Percentiles rank a stretch among this genome's conserved stretches.
phyloP scores from a whole-genome alignment of 1,140 invertebrate genomes.

The Drosophila oshimai region DNA sequence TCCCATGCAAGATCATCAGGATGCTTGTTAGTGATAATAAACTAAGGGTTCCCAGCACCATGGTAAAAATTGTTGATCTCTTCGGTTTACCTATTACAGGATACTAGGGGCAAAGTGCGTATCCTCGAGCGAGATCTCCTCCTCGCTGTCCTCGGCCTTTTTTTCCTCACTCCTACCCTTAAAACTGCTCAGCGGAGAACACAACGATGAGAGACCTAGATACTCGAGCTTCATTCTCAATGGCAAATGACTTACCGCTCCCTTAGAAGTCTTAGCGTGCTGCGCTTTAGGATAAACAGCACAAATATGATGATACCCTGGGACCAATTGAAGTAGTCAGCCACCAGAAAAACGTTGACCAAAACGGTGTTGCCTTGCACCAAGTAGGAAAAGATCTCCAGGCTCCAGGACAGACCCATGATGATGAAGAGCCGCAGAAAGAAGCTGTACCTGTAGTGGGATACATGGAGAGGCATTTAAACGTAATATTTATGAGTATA shows the following conservation, averaged over 20 bases:
- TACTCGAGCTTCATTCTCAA: neutral
- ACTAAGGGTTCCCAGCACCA: constrained; percentile 1
- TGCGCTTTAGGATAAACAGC: constrained; percentile 83
- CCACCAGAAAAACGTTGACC: constrained; percentile 83
- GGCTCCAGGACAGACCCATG: constrained; percentile 89
- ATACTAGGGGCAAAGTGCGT: constrained; percentile 8
- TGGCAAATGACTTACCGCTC: constrained; percentile 43
- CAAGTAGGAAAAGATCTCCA: constrained; percentile 85
- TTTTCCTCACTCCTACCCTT: constrained; percentile 7
- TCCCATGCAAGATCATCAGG: neutral
- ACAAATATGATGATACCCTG: constrained; percentile 86
- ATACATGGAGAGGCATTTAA: neutral
- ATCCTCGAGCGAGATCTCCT: constrained; percentile 57
- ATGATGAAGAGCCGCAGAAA: constrained; percentile 88
- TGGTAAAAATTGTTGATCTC: neutral
- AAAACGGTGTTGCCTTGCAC: neutral
- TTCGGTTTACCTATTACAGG: constrained; percentile 45
- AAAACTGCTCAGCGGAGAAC: constrained; percentile 26
- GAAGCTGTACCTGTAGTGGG: constrained; percentile 84
- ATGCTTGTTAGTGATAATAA: neutral
- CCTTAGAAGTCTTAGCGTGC: constrained; percentile 39
- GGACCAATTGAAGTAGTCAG: constrained; percentile 82
- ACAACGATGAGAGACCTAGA: neutral
- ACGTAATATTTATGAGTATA: too few species aligned
- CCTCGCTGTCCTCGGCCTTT: constrained; percentile 21